Evolutionary conservation across 2,888 invertebrate species (phyloP), one percentile per base, ranked within the genome.

Genomic region (Himalopsyche tibetana): DNA sequence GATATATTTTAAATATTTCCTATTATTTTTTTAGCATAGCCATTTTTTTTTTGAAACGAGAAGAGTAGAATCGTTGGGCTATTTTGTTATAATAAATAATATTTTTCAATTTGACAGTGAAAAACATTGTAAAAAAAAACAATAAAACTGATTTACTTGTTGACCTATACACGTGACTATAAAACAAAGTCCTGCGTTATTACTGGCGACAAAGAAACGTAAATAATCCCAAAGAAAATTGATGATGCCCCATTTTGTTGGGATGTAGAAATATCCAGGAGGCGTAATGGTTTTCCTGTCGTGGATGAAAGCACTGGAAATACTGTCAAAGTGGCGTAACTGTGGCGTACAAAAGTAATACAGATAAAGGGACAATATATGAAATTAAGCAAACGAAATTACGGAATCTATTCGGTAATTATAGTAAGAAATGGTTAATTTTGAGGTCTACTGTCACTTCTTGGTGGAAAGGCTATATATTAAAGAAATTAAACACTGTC

Each of bases 131-230:
- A 28, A 28, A 28, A n/a, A 28, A n/a, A 74, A 36, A 74, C 74
- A 74, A 74, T 74, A 74, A 74, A 74, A 74, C 38, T 74, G 74
- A 74, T 74, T 74, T 74, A 74, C 74, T 74, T 38, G 28, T 74
- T 74, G 36, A 74, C 74, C 36, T 74, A 74, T 74, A 74, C 74
- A 36, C 4, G 74, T 74, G 74, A 38, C 19, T 11, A 74, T 74
- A 74, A 74, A 74, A 36, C 74, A 74, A 74, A 74, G 12, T 38
- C 38, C 12, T 38, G 74, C 74, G 74, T 74, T 74, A 12, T 36
- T 74, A 74, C 28, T 38, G 74, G 74, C 74, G 38, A 38, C 38
- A 74, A 74, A 28, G 38, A 63, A 74, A 12, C 74, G 74, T 74
- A 74, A 74, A 74, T 74, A 74, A 74, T 74, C 74, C 38, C 36